Conservation (phyloP, 2,888 invertebrate species). For the Volucella inflata region DNA sequence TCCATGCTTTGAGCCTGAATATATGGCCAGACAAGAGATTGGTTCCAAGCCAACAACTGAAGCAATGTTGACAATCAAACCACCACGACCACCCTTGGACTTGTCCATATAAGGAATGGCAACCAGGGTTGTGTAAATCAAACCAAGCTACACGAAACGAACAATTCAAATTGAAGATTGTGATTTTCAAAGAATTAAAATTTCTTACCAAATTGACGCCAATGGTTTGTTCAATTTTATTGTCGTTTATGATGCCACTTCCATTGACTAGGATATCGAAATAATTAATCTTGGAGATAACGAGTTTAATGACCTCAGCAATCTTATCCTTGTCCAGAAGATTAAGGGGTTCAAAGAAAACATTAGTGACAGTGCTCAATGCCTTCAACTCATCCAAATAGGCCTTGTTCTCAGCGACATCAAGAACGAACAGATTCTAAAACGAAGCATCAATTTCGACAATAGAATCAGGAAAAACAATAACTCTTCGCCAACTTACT, state of each 20-base stretch:
- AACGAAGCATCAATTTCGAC: background rate
- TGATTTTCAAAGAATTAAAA: background rate
- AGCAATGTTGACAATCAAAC: slow-evolving; percentile 82
- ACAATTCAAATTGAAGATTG: background rate
- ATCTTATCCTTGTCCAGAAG: slow-evolving; percentile 57
- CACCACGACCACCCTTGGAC: slow-evolving; percentile 82
- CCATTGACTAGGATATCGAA: slow-evolving; percentile 77
- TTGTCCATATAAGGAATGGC: slow-evolving; percentile 83
- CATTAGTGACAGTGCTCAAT: slow-evolving; percentile 29
- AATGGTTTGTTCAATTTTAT: slow-evolving; percentile 75
- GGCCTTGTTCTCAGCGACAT: slow-evolving; percentile 68
- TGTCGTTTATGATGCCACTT: slow-evolving; percentile 77
- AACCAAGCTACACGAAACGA: slow-evolving; percentile 81
- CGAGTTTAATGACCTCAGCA: slow-evolving; percentile 49
- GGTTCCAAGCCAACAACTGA: slow-evolving; percentile 81
- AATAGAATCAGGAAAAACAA: background rate
- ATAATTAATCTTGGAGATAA: slow-evolving; percentile 27
- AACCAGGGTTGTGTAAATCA: slow-evolving; percentile 82
- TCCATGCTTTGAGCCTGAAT: slow-evolving; percentile 82
- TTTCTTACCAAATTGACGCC: slow-evolving; percentile 84
- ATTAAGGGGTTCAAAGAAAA: slow-evolving; percentile 50
- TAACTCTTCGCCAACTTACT: slow-evolving; percentile 54
- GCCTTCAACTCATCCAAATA: slow-evolving; percentile 27
- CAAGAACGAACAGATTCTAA: slow-evolving; percentile 77
- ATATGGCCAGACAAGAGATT: slow-evolving; percentile 79